These are phyloP conservation scores for Phalanger gymnotis DNA, from an alignment of 2,797 vertebrate species.

Conservation along the genomic window DNA sequence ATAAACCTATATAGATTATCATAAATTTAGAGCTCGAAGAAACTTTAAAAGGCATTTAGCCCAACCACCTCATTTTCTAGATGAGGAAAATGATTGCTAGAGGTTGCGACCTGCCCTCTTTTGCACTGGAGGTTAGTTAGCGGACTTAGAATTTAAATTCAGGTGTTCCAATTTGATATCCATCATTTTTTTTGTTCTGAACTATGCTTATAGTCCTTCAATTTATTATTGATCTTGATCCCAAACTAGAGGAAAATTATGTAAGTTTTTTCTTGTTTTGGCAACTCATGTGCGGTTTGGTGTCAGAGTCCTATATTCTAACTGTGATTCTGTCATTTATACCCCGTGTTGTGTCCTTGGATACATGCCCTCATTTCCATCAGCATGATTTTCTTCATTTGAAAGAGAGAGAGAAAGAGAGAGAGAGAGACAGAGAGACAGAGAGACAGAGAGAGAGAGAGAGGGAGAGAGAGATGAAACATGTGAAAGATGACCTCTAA, in stretches of 20 bases:
- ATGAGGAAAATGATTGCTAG: not conserved
- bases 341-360: no score
- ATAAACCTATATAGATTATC: not conserved
- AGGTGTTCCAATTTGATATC: not conserved
- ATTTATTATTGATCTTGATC: not conserved
- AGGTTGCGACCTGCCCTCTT: not conserved
- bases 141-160: not conserved
- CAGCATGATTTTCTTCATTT: not conserved
- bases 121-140: not conserved
- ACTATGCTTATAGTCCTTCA: not conserved
- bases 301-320: not conserved
- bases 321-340: not conserved
- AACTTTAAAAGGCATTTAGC: not conserved
- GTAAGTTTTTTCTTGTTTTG: not conserved
- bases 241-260: not conserved
- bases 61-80: not conserved
- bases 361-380: fast-evolving
- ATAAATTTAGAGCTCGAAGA: not conserved
- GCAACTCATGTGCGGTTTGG: not conserved
- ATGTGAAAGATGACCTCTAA: not conserved
- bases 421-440: not conserved
- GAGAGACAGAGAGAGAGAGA: not conserved
- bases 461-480: no score
- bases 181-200: not conserved
- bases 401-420: not conserved